Evolutionary conservation across 2,888 invertebrate species (phyloP).

Genomic region (Chrysina gloriosa): DNA sequence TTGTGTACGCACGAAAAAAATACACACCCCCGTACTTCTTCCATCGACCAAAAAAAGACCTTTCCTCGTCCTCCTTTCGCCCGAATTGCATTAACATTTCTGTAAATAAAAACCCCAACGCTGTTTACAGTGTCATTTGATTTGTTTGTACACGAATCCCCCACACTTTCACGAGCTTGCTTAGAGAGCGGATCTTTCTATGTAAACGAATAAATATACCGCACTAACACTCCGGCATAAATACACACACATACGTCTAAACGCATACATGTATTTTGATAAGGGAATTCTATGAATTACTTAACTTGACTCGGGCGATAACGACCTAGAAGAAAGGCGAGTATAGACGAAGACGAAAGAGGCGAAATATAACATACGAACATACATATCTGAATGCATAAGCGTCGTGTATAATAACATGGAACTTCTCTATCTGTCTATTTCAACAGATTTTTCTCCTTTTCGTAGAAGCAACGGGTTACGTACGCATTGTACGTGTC

Average conservation of each 20-base stretch:
- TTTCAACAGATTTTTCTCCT: too few relatives aligned
- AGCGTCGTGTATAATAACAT: too few relatives aligned
- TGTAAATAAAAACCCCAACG: neutral
- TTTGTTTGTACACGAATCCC: neutral
- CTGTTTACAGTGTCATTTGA: neutral
- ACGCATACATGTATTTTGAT: constrained; percentile 32
- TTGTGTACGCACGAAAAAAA: too few relatives aligned
- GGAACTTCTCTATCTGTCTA: too few relatives aligned
- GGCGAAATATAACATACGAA: neutral
- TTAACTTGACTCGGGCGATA: constrained; percentile 19
- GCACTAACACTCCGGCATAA: neutral
- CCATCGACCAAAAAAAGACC: too few relatives aligned
- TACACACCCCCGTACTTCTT: too few relatives aligned
- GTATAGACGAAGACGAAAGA: neutral
- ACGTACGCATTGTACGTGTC: too few relatives aligned
- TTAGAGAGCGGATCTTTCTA: constrained; percentile 1
- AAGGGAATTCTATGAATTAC: constrained; percentile 31
- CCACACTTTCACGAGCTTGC: neutral
- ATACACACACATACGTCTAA: constrained; percentile 3
- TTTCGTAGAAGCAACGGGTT: too few relatives aligned
- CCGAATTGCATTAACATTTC: neutral
- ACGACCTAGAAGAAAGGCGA: neutral
- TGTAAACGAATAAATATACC: neutral
- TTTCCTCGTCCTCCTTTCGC: neutral
- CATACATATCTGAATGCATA: neutral